These are phyloP conservation scores for Clarias fuscus DNA, from an alignment of 2,797 vertebrate species.

Conservation along the genomic window DNA sequence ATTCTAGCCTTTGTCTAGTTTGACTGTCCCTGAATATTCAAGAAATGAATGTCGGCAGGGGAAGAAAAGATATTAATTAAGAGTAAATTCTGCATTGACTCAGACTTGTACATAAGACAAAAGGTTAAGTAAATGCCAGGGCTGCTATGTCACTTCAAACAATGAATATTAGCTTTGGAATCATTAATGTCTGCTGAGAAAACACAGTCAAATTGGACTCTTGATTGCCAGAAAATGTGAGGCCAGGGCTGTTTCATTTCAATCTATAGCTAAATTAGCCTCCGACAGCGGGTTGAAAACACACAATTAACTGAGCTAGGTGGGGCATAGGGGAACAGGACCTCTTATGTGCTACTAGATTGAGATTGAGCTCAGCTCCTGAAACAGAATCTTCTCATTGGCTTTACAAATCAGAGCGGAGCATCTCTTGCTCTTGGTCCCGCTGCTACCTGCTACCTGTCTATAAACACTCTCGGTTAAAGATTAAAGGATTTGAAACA, in stretches of 20 bases:
- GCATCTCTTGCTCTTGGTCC: constrained; percentile 21
- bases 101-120: constrained; percentile 94
- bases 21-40: constrained; percentile 66
- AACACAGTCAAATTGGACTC: constrained; percentile 91
- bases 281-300: constrained; percentile 81
- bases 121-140: constrained; percentile 99
- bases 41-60: constrained; percentile 76
- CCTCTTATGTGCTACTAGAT: constrained; percentile 68
- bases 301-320: constrained; percentile 84
- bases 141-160: constrained; percentile 96
- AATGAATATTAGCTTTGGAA: constrained; percentile 99
- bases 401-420: constrained; percentile 57
- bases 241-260: constrained; percentile 84
- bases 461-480: not conserved
- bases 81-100: constrained; percentile 95
- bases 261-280: constrained; percentile 89
- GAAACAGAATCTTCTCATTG: constrained; percentile 56
- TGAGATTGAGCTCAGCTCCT: constrained; percentile 62
- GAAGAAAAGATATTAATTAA: constrained; percentile 98
- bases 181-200: constrained; percentile 96
- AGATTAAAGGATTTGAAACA: not conserved
- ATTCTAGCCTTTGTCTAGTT: constrained; percentile 54
- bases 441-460: constrained; percentile 5
- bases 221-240: constrained; percentile 85
- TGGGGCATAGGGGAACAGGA: constrained; percentile 72